Evolutionary conservation across 2,797 vertebrate genomes (phyloP).

Genomic region (Oophaga sylvatica): DNA sequence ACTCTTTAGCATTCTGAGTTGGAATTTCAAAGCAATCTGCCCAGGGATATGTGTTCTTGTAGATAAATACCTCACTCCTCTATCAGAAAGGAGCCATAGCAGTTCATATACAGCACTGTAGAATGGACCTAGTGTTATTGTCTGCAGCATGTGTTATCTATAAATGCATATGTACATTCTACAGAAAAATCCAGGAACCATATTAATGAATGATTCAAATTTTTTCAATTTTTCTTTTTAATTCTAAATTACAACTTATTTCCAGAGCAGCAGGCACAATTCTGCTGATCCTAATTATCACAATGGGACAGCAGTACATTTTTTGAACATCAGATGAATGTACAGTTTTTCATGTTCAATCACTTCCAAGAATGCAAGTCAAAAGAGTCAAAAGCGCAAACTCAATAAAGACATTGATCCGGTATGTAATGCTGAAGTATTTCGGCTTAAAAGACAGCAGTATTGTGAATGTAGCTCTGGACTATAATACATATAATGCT

Average conservation of each 20-base stretch:
- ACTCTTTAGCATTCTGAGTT: conserved; percentile 25
- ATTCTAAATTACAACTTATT: too few relatives aligned
- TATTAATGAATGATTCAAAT: too few relatives aligned
- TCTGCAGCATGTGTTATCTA: neutral
- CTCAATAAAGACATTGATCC: neutral
- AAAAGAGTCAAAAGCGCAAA: neutral
- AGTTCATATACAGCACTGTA: neutral
- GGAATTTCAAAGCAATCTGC: conserved; percentile 27
- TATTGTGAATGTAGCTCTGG: neutral
- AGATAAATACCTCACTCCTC: conserved; percentile 1
- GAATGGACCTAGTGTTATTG: neutral
- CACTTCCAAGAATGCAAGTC: neutral
- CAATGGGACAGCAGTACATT: neutral
- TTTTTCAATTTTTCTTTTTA: too few relatives aligned
- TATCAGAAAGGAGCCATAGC: neutral
- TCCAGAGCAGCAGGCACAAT: neutral
- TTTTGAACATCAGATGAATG: neutral
- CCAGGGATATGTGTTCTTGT: neutral
- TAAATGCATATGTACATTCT: too few relatives aligned
- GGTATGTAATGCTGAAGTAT: neutral
- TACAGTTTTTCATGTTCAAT: neutral
- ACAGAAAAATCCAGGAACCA: too few relatives aligned
- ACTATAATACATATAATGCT: neutral
- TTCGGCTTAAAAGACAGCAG: neutral
- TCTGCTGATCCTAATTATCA: neutral